Percentiles rank a stretch among this genome's conserved stretches.
These are phyloP conservation scores for Cybosia mesomella DNA, from an alignment of 2,888 invertebrate species.

Conservation along the genomic window DNA sequence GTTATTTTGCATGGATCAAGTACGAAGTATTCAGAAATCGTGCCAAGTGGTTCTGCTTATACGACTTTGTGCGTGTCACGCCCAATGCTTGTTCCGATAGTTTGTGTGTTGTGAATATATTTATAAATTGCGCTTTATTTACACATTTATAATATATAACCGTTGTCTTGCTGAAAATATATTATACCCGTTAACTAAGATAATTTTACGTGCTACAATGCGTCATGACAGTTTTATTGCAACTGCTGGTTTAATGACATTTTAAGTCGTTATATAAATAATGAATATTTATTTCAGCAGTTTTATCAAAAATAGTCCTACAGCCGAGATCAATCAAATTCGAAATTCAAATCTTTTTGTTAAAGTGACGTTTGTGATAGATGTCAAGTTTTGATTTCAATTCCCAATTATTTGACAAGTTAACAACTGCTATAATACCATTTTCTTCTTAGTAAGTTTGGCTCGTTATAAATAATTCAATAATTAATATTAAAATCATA, in stretches of 20 bases:
- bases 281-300: too few relatives aligned
- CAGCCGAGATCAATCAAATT: too few relatives aligned
- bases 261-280: too few relatives aligned
- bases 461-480: background rate
- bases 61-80: background rate
- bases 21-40: too few relatives aligned
- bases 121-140: conserved; percentile 26
- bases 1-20: too few relatives aligned
- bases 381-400: background rate
- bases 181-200: background rate
- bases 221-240: too few relatives aligned
- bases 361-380: background rate
- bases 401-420: background rate
- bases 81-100: conserved; percentile 10
- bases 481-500: background rate
- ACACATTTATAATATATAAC: conserved; percentile 26
- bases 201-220: background rate
- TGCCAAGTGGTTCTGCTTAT: background rate
- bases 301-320: too few relatives aligned
- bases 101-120: conserved; percentile 41
- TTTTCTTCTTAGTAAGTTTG: background rate
- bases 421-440: too few relatives aligned
- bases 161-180: background rate
- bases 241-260: too few relatives aligned
- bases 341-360: background rate